Percentiles rank a stretch among this genome's conserved stretches.
Conservation (phyloP, 2,888 invertebrate species). For the Cancer borealis region DNA sequence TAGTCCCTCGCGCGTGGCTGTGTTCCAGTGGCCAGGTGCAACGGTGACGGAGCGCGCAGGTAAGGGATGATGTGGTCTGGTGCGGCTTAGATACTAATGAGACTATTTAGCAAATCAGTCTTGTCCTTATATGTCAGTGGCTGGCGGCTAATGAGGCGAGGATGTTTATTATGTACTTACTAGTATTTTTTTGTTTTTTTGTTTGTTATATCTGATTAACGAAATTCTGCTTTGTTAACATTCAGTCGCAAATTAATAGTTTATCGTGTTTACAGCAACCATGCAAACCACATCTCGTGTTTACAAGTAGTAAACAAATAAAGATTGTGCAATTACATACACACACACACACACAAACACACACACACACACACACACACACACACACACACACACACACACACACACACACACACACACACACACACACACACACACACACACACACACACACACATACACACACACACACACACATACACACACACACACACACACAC, state of each 20-base stretch:
- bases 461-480: constrained; percentile 10
- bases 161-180: constrained; percentile 22
- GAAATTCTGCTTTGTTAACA: not conserved
- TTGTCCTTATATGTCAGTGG: not conserved
- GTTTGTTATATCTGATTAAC: not conserved
- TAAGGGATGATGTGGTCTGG: not conserved
- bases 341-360: constrained; percentile 28
- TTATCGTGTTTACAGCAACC: not conserved
- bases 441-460: constrained; percentile 11
- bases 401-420: not conserved
- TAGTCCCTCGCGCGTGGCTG: not conserved
- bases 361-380: not conserved
- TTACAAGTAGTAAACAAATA: not conserved
- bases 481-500: not conserved
- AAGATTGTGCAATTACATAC: not conserved
- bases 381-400: not conserved
- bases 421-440: not conserved
- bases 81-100: constrained; percentile 29
- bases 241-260: not conserved
- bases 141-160: constrained; percentile 33
- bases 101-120: constrained; percentile 36
- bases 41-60: not conserved
- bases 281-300: not conserved
- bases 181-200: not conserved
- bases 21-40: not conserved